Percentiles rank a stretch among this genome's conserved stretches.
These are phyloP conservation scores for Pseudopodoces humilis DNA, from an alignment of 2,113 vertebrate species.

Conservation along the genomic window DNA sequence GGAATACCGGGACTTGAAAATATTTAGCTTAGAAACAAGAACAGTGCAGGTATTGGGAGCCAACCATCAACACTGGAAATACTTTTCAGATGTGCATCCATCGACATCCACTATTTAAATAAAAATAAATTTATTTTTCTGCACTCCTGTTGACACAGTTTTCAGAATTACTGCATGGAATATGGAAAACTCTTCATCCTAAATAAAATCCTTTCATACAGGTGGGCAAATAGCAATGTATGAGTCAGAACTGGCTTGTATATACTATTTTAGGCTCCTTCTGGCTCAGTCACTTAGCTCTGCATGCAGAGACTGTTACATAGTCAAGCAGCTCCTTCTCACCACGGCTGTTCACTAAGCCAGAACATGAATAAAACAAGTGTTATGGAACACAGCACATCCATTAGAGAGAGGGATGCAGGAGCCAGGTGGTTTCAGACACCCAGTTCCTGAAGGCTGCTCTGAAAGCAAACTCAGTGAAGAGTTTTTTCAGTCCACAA, in stretches of 20 bases:
- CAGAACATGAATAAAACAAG: background rate
- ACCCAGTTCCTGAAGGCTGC: background rate
- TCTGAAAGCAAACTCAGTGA: background rate
- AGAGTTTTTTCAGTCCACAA: background rate
- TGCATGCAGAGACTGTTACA: background rate
- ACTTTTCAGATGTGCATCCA: background rate
- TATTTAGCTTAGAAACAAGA: background rate
- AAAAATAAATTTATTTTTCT: background rate
- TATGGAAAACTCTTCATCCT: background rate
- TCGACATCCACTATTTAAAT: rapidly evolving
- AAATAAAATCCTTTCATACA: background rate
- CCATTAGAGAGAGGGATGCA: background rate
- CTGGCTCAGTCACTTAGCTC: background rate
- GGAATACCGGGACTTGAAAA: background rate
- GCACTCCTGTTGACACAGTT: background rate
- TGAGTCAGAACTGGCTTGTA: background rate
- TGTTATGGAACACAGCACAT: background rate
- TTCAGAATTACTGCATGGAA: background rate
- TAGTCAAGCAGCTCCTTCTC: background rate
- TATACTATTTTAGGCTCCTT: background rate
- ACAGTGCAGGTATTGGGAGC: background rate
- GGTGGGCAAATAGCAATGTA: background rate
- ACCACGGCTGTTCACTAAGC: background rate
- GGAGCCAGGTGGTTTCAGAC: background rate
- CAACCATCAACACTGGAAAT: background rate